Base-by-base conservation (phyloP, 53 echinoderm and acorn worm species). In the Luidia sarsii region DNA sequence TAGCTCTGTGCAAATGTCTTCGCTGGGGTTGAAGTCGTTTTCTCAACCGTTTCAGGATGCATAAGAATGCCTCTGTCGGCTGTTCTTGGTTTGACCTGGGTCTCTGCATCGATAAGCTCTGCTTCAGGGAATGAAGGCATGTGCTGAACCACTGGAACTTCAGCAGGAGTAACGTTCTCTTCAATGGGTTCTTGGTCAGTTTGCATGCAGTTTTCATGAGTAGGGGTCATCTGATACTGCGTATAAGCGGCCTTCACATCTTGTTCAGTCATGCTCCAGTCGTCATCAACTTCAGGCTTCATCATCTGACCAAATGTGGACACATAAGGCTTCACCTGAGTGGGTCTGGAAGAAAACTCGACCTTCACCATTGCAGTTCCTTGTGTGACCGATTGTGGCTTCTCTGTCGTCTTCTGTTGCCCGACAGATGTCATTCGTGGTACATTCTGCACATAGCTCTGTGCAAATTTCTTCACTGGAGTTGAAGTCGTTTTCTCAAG, bases 71-170 rank as follows among this genome's bases (percentile, higher is more conserved):
- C 75, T 75, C 34, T 39, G 59, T 77, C 77, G 45, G 77, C 23
- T 20, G 27, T 77, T 1, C 48, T 19, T 48, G 68, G 75, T 60
- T 83, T 68, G 20, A 68, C 68, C 45, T 83, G 88, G 36, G 83
- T 57, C 23, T 57, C 69, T 33, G 68, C 57, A 75, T 88, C 83
- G 15, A 32, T 68, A 45, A 75, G 38, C 15, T 88, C 83, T 16
- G 57, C 70, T 56, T 56, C 24, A 11, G 77, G 61, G 39, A 45
- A 77, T 32, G 59, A 59, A 48, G 77, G 77, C 61, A 61, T 61
- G 14, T 35, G 23, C 37, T 77, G 45, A 48, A 77, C 31, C 31
- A 20, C 24, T 60, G 59, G 61, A 21, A 15, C 77, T 61, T 77
- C 59, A 31, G 59, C 59, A 43, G 61, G 25, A 39, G 32, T 61